Evolutionary conservation across 2,113 vertebrate genomes (phyloP).

Genomic region (Calidris pygmaea): DNA sequence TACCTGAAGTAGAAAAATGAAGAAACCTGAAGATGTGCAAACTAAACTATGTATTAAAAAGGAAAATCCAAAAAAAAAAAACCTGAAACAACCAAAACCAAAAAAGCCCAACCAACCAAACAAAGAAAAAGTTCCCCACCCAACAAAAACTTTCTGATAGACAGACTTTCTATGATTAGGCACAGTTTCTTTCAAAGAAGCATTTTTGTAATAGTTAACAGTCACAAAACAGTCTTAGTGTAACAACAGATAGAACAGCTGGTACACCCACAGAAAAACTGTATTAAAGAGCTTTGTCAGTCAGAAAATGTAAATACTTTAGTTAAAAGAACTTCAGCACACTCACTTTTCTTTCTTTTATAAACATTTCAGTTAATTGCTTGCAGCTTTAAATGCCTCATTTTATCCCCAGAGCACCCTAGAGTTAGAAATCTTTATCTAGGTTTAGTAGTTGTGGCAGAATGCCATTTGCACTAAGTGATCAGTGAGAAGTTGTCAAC

Average conservation of each 20-base stretch:
- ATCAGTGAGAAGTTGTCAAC: constrained; percentile 51
- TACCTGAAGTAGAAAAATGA: not conserved
- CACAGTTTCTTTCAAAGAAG: not conserved
- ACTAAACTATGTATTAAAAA: not conserved
- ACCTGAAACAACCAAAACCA: not conserved
- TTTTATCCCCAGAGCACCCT: constrained; percentile 38
- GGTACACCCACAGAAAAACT: constrained; percentile 14
- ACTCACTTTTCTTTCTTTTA: constrained; percentile 28
- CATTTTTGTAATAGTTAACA: constrained; percentile 12
- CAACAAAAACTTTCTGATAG: not conserved
- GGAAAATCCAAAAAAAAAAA: not conserved
- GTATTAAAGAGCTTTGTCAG: constrained; percentile 44
- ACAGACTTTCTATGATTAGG: not conserved
- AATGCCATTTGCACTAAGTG: constrained; percentile 55
- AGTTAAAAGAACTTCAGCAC: constrained; percentile 45
- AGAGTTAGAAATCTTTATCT: constrained; percentile 44
- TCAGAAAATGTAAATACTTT: constrained; percentile 56
- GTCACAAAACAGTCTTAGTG: not conserved
- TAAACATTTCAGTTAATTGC: constrained; percentile 72
- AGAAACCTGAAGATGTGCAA: not conserved
- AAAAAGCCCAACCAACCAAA: not conserved
- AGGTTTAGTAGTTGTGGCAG: constrained; percentile 47
- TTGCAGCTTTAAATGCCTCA: constrained; percentile 52
- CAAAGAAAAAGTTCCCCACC: not conserved
- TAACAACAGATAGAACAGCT: constrained; percentile 47